phyloP scores from a whole-genome alignment of 1,140 invertebrate species.

The Hylyphantes graminicola region DNA sequence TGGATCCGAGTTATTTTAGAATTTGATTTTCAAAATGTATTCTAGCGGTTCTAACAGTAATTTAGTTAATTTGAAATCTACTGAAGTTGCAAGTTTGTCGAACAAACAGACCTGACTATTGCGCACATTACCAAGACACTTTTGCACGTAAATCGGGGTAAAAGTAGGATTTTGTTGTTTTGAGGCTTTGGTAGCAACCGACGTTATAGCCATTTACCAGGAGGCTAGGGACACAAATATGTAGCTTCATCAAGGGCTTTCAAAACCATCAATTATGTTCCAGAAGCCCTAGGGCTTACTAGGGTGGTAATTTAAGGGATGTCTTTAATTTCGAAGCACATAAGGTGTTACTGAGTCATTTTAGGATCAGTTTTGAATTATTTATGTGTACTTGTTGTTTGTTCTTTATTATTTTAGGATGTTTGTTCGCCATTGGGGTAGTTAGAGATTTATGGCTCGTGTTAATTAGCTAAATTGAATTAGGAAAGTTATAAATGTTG shows the following conservation, averaged over 20 bases:
- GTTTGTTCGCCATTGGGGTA: not conserved
- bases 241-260: slow-evolving; percentile 18
- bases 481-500: too few relatives aligned
- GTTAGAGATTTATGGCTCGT: not conserved
- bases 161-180: slow-evolving; percentile 23
- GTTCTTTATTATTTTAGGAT: not conserved
- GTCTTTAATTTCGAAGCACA: slow-evolving; percentile 13
- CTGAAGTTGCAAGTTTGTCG: too few relatives aligned
- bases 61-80: too few relatives aligned
- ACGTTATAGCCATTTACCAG: slow-evolving; percentile 8
- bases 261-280: slow-evolving; percentile 32
- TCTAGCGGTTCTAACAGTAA: too few relatives aligned
- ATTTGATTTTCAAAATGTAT: too few relatives aligned
- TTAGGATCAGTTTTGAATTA: too few relatives aligned
- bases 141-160: not conserved
- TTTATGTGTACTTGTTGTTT: not conserved
- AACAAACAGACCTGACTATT: too few relatives aligned
- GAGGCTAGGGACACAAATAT: slow-evolving; percentile 18
- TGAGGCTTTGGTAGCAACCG: slow-evolving; percentile 34
- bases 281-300: slow-evolving; percentile 10
- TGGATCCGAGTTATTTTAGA: too few relatives aligned
- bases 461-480: too few relatives aligned
- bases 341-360: not conserved
- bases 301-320: slow-evolving; percentile 2
- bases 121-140: not conserved